A percentile compares a stretch with the other conserved stretches of the same genome.
Evolutionary conservation across 2,113 vertebrate species (phyloP).

Genomic region (Esox niger): DNA sequence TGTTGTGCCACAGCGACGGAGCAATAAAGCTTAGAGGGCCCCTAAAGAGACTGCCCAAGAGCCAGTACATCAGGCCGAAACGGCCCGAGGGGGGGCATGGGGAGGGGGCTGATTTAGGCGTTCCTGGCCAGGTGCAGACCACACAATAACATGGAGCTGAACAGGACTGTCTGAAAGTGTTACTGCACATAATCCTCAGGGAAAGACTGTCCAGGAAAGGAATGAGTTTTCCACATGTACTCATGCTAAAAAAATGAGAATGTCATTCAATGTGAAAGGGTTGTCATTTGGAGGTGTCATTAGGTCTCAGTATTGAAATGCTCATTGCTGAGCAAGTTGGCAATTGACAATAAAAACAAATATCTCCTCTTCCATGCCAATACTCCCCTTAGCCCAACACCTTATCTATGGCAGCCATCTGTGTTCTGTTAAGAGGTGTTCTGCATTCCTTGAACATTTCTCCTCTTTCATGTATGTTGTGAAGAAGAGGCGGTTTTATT

Average conservation of each 20-base stretch:
- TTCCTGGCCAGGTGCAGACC: constrained; percentile 47
- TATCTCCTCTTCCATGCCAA: background rate
- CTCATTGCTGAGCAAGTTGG: background rate
- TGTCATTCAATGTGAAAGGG: no score
- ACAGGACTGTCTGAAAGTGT: constrained; percentile 13
- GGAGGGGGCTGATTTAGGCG: constrained; percentile 46
- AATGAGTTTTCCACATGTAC: no score
- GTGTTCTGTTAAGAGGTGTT: no score
- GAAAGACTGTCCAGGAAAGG: no score
- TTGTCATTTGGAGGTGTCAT: no score
- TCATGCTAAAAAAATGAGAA: no score
- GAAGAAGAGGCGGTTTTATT: background rate
- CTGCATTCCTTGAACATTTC: background rate
- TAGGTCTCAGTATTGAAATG: no score
- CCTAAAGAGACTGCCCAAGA: constrained; percentile 34
- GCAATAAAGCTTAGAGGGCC: constrained; percentile 47
- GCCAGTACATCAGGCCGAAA: constrained; percentile 41
- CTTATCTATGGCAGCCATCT: background rate
- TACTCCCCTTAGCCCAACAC: background rate
- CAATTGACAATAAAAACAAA: no score
- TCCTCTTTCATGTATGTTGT: background rate
- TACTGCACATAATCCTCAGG: no score
- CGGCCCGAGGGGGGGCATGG: constrained; percentile 30
- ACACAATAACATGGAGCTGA: constrained; percentile 41
- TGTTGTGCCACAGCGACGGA: constrained; percentile 34